Conservation (phyloP, 2,113 vertebrate genomes). For the Azemiops feae region DNA sequence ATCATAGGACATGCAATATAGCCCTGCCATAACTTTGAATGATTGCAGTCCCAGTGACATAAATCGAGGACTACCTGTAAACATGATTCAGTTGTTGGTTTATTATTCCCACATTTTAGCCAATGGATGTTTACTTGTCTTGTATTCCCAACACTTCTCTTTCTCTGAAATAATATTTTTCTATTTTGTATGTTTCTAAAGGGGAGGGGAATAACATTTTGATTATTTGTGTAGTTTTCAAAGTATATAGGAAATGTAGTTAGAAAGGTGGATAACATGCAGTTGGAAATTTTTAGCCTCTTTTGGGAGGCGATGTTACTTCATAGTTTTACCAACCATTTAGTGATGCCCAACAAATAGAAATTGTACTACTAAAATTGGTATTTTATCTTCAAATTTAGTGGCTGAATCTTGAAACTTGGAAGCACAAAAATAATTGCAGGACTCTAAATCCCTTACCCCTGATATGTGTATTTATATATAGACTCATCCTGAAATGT, state of each 20-base stretch:
- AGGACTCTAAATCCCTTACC: background rate
- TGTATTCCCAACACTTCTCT: background rate
- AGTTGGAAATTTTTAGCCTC: background rate
- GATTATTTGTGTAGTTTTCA: background rate
- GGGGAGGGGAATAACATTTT: background rate
- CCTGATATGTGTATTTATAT: background rate
- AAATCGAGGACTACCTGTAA: background rate
- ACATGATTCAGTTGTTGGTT: background rate
- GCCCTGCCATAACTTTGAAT: background rate
- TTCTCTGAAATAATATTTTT: background rate
- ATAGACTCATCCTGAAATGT: background rate
- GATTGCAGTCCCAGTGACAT: background rate
- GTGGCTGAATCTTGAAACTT: background rate
- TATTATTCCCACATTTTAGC: background rate
- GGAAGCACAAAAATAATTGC: background rate
- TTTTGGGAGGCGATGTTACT: background rate
- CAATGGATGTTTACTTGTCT: background rate
- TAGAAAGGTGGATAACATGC: background rate
- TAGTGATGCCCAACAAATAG: background rate
- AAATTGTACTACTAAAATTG: background rate
- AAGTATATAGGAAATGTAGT: background rate
- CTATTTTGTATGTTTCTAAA: background rate
- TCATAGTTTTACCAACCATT: background rate
- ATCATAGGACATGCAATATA: too few relatives aligned
- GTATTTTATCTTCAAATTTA: background rate